Evolutionary conservation across 2,888 invertebrate species (phyloP).

Genomic region (Ligdia adustata): DNA sequence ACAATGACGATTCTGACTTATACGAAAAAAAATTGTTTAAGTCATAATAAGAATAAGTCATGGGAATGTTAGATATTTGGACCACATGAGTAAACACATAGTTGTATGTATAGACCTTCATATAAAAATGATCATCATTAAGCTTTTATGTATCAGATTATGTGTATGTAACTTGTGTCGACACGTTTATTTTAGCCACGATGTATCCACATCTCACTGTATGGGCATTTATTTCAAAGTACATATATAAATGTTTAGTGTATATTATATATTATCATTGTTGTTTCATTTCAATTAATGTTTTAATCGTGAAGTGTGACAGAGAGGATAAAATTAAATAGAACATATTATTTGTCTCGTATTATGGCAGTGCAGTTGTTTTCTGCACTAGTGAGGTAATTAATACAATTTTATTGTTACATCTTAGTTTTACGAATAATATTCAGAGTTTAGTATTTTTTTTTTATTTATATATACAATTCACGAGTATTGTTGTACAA

Average conservation of each 20-base stretch:
- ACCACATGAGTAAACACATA: slow-evolving; percentile 39
- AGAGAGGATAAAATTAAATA: slow-evolving; percentile 13
- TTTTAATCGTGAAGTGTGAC: slow-evolving; percentile 15
- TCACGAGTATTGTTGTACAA: slow-evolving; percentile 41
- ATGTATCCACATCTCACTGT: slow-evolving; percentile 41
- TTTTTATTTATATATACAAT: slow-evolving; percentile 41
- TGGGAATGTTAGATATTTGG: slow-evolving; percentile 38
- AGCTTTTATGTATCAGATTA: slow-evolving; percentile 50
- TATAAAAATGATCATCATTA: slow-evolving; percentile 38
- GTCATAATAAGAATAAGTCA: slow-evolving; percentile 20
- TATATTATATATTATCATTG: slow-evolving; percentile 33
- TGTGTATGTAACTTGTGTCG: slow-evolving; percentile 42
- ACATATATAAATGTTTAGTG: slow-evolving; percentile 41
- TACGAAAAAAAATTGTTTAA: too few species aligned
- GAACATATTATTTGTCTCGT: slow-evolving; percentile 21
- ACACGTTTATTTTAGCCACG: slow-evolving; percentile 30
- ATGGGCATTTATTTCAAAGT: slow-evolving; percentile 61
- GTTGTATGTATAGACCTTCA: slow-evolving; percentile 44
- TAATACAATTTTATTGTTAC: slow-evolving; percentile 28
- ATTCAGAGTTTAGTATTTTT: slow-evolving; percentile 31
- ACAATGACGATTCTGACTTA: too few species aligned
- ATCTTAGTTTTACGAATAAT: slow-evolving; percentile 36
- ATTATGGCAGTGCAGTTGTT: slow-evolving; percentile 3
- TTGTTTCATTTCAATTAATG: slow-evolving; percentile 32
- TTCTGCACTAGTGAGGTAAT: not conserved